Percentiles rank a stretch among this genome's conserved stretches.
Evolutionary conservation across 1,140 invertebrate genomes (phyloP).

Genomic region (Trinorchestia longiramus): DNA sequence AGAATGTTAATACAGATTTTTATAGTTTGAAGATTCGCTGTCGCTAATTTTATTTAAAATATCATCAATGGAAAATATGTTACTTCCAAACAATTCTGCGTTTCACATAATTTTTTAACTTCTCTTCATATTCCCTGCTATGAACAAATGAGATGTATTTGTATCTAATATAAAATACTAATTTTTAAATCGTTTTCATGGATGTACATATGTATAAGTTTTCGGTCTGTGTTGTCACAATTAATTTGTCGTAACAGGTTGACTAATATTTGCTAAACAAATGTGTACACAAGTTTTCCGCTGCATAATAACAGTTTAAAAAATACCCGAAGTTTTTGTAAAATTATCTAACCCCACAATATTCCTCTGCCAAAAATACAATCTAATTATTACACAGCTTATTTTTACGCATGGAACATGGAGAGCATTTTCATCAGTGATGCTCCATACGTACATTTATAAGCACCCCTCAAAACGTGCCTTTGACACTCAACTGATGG

Average conservation of each 20-base stretch:
- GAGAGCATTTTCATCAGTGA: background rate
- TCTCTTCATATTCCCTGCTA: background rate
- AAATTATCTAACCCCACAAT: background rate
- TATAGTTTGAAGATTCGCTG: background rate
- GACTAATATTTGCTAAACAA: background rate
- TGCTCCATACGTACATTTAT: background rate
- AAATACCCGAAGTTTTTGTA: background rate
- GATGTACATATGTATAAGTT: background rate
- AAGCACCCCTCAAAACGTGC: background rate
- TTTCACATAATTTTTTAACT: background rate
- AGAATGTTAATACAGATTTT: background rate
- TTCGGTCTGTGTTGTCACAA: background rate
- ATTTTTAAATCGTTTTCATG: background rate
- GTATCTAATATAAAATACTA: background rate
- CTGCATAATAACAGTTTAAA: background rate
- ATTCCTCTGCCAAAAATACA: background rate
- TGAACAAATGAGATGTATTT: background rate
- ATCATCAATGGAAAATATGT: background rate
- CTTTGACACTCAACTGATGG: too few species aligned
- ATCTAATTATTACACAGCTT: background rate
- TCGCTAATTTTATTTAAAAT: background rate
- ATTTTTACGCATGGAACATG: background rate
- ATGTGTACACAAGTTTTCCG: too few species aligned
- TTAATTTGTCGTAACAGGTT: background rate
- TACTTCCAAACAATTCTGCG: background rate